Evolutionary conservation across 2,888 invertebrate genomes (phyloP), one percentile per base, ranked within the genome.

Genomic region (Alentia gelatinosa): DNA sequence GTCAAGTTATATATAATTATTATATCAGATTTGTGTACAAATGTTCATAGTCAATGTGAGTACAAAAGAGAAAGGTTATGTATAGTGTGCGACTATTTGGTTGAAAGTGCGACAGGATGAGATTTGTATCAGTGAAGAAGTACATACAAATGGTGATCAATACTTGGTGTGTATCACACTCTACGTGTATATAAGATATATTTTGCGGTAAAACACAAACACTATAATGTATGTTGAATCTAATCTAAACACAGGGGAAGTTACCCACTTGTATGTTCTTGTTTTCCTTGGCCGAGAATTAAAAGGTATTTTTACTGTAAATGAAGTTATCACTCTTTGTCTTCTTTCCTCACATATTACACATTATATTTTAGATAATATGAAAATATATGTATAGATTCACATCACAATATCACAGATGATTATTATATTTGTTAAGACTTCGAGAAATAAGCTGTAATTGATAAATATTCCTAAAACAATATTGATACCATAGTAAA

Each of bases 161-260:
- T 39, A 33, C 42, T 50, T 50, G 35, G 56, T 56, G 50, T 89
- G 89, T 89, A 56, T 89, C 63, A 56, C 39, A 56, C 56, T 56
- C 56, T 56, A n/a, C n/a, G 63, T 89, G 89, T 89, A 89, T 35
- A 89, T 89, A 89, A 89, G 56, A 89, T 89, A 89, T 89, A 89
- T 89, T 88, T 89, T 89, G 89, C 63, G 23, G 89, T 56, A 50
- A 35, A 26, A 37, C 37, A 50, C 89, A 83, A 35, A 83, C 83
- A 83, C 83, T 83, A 40, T 83, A 68, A 7, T 4, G 83, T 83
- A 83, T 79, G 79, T 79, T 79, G 79, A 79, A 30, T 83, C 83
- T 83, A 56, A 9, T 63, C 15, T 30, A 89, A 3, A 89, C 63
- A 89, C 89, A 12, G 30, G 50, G 7, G 56, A 33, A 56, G 56